phyloP scores from a whole-genome alignment of 2,113 vertebrate species.

The Ctenomys sociabilis region DNA sequence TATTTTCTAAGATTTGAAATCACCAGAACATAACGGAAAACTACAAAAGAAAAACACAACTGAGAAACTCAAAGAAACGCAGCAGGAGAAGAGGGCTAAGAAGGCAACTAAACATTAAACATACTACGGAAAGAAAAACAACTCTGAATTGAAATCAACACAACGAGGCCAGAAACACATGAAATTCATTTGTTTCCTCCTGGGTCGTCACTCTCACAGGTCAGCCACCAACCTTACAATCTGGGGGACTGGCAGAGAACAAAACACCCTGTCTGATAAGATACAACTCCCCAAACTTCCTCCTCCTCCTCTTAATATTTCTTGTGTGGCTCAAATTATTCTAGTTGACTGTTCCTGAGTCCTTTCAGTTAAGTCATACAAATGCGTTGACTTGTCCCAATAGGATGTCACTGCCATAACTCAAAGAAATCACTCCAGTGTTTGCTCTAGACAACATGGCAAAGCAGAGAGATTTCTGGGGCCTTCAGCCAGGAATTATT shows the following conservation, averaged over 20 bases:
- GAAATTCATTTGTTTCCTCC: neutral
- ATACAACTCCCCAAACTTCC: neutral
- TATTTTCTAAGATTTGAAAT: conserved; percentile 42
- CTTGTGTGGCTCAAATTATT: conserved; percentile 1
- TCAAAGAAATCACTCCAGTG: neutral
- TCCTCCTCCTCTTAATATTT: neutral
- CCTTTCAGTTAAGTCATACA: neutral
- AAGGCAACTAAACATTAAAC: neutral
- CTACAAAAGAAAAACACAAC: neutral
- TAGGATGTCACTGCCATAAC: neutral
- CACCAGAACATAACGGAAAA: conserved; percentile 36
- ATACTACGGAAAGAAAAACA: neutral
- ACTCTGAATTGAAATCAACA: neutral
- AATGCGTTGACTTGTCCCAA: neutral
- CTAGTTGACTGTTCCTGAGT: neutral
- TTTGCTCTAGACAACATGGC: neutral
- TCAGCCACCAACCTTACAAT: neutral
- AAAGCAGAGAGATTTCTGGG: neutral
- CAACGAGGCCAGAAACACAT: neutral
- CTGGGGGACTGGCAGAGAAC: neutral
- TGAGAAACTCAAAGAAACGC: neutral
- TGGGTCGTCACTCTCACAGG: neutral
- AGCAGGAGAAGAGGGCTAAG: neutral
- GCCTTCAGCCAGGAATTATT: too few relatives aligned
- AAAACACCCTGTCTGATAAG: neutral